These are phyloP conservation scores for Eupithecia pulchellata DNA, from an alignment of 2,888 invertebrate species.

Conservation along the genomic window DNA sequence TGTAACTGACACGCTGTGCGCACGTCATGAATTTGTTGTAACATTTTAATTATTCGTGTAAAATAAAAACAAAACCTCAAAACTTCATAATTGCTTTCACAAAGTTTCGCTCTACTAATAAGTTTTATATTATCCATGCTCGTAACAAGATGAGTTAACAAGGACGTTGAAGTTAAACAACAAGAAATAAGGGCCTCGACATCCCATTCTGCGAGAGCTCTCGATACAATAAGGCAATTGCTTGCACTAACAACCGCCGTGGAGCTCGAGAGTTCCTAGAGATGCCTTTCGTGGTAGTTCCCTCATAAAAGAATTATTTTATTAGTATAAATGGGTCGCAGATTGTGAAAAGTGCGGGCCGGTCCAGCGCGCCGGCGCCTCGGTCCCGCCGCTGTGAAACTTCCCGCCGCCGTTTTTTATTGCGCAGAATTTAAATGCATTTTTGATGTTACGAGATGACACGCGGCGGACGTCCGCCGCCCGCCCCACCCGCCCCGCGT, in stretches of 20 bases:
- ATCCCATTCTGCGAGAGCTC: conserved; percentile 51
- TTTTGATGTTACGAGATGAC: conserved; percentile 86
- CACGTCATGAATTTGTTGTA: conserved; percentile 30
- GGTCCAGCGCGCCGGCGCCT: conserved; percentile 30
- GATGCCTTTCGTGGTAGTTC: conserved; percentile 36
- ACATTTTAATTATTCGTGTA: conserved; percentile 27
- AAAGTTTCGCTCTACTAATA: conserved; percentile 40
- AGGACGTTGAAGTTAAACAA: conserved; percentile 52
- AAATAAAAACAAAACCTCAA: conserved; percentile 22
- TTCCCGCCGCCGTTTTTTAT: conserved; percentile 84
- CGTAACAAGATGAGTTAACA: conserved; percentile 40
- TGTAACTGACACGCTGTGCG: conserved; percentile 35
- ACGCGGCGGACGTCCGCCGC: conserved; percentile 81
- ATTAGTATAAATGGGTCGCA: conserved; percentile 60
- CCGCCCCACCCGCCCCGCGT: conserved; percentile 45
- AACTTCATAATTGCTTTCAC: conserved; percentile 40
- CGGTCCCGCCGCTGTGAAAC: conserved; percentile 73
- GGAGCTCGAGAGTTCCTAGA: conserved; percentile 45
- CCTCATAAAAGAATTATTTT: conserved; percentile 56
- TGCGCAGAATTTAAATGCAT: conserved; percentile 86
- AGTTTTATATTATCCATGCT: conserved; percentile 40
- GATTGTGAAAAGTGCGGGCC: conserved; percentile 52
- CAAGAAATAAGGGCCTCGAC: conserved; percentile 52
- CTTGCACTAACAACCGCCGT: conserved; percentile 59
- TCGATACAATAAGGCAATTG: conserved; percentile 68